Evolutionary conservation across 2,113 vertebrate genomes (phyloP).

Genomic region (Leucosticte australis): DNA sequence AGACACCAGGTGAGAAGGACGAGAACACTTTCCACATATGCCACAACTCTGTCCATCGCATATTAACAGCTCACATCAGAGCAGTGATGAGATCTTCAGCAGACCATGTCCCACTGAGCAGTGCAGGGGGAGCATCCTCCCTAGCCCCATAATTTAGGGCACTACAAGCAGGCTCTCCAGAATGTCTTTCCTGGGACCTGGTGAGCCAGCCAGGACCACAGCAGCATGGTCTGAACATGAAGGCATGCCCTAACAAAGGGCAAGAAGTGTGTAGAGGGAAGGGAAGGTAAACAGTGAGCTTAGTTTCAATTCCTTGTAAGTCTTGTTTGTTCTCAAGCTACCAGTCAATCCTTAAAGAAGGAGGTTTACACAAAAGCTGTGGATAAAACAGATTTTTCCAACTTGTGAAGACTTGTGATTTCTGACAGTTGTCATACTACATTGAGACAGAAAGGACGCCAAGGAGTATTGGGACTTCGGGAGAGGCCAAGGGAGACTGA

Average conservation of each 20-base stretch:
- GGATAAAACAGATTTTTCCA: not conserved
- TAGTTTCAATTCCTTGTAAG: not conserved
- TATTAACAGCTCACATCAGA: not conserved
- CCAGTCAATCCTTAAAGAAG: not conserved
- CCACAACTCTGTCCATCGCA: not conserved
- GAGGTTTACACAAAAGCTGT: not conserved
- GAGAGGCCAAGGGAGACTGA: not conserved
- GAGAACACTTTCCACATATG: not conserved
- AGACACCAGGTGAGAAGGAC: not conserved
- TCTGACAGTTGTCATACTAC: not conserved
- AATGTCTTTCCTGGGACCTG: not conserved
- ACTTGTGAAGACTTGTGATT: not conserved
- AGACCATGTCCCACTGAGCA: not conserved
- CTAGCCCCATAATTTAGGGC: not conserved
- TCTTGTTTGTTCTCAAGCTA: not conserved
- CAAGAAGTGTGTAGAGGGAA: not conserved
- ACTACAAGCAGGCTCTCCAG: not conserved
- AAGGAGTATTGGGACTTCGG: not conserved
- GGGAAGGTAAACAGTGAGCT: not conserved
- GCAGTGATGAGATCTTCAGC: not conserved
- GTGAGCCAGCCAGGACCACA: fast-evolving
- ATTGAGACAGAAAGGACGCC: not conserved
- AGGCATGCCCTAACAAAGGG: not conserved
- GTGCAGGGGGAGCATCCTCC: not conserved
- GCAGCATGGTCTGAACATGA: not conserved